Evolutionary conservation across 2,888 invertebrate genomes (phyloP), one percentile per base, ranked within the genome.

Genomic region (Rotaria magnacalcarata): DNA sequence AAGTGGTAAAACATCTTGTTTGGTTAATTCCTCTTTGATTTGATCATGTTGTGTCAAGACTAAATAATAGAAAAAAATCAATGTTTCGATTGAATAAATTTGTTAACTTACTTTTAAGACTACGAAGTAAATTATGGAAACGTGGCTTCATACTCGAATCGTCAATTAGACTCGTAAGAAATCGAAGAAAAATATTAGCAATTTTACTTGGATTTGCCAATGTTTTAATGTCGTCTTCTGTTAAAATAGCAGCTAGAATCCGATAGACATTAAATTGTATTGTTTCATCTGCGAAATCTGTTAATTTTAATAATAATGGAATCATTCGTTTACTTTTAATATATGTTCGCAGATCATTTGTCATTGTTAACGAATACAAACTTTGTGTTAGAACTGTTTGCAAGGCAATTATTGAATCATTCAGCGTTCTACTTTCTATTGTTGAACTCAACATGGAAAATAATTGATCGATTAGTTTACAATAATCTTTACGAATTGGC

Each of bases 21-120:
- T 80, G 6, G 41, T 80, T 11, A 80, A n/a, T n/a, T 80, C 47
- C 6, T 8, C 21, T 47, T 80, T 80, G 3, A 80, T 27, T 80
- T 80, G 75, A 24, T 80, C 75, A 24, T 80, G 75, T 24, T 80
- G 75, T 24, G 47, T 27, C 24, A 80, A 80, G 24, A 24, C 75
- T 80, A 52, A 52, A 47, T 11, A 47, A 47, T 7, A n/a, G 11
- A 1, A 4, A 14, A 14, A n/a, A 34, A 34, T 34, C 34, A 34
- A 34, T 34, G 34, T 34, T 2, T 34, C 14, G 50, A 50, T 50
- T 50, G 8, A 50, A 11, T 50, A 54, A 54, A 54, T 54, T 21
- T 4, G 7, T 21, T 4, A 4, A 80, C 43, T 47, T 47, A 80
- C 80, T 80, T 24, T 47, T 80, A 3, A 80, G 41, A 47, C 47